These are phyloP conservation scores for Neomonachus schauinslandi DNA, from an alignment of 2,113 vertebrate genomes.

Conservation along the genomic window DNA sequence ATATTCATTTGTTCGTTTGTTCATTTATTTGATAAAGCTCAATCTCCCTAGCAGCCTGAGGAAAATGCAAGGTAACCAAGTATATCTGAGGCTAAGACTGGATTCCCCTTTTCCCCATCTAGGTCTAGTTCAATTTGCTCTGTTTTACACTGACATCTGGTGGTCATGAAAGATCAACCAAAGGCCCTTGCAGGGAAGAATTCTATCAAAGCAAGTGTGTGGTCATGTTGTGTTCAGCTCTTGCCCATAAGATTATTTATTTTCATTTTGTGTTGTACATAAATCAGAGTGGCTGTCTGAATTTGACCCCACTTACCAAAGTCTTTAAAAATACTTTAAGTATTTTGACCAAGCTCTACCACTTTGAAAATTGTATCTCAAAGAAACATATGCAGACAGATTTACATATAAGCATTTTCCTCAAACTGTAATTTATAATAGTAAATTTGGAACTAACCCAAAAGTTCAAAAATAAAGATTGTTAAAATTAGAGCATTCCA, in stretches of 20 bases:
- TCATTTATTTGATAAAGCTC: background rate
- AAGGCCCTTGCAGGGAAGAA: background rate
- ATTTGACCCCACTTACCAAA: background rate
- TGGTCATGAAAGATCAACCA: constrained; percentile 33
- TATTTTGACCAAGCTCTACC: background rate
- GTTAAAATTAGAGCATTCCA: constrained; percentile 33
- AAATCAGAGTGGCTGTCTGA: constrained; percentile 10
- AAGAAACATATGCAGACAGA: constrained; percentile 49
- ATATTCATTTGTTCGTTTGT: background rate
- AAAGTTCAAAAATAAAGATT: constrained; percentile 48
- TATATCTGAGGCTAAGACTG: background rate
- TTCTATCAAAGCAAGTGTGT: background rate
- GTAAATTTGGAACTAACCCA: constrained; percentile 12
- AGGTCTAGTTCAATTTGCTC: background rate
- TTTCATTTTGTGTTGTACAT: constrained; percentile 18
- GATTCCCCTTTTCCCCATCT: background rate
- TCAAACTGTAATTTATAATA: constrained; percentile 62
- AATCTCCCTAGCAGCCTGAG: background rate
- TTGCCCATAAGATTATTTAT: constrained; percentile 5
- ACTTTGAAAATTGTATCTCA: constrained; percentile 9
- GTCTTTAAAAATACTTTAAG: constrained; percentile 54
- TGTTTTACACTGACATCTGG: constrained; percentile 77
- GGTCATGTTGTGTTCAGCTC: background rate
- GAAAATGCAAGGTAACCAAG: background rate
- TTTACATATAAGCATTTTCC: constrained; percentile 48